Conservation (phyloP, 2,113 vertebrate species). For the Hydrolagus affinis region DNA sequence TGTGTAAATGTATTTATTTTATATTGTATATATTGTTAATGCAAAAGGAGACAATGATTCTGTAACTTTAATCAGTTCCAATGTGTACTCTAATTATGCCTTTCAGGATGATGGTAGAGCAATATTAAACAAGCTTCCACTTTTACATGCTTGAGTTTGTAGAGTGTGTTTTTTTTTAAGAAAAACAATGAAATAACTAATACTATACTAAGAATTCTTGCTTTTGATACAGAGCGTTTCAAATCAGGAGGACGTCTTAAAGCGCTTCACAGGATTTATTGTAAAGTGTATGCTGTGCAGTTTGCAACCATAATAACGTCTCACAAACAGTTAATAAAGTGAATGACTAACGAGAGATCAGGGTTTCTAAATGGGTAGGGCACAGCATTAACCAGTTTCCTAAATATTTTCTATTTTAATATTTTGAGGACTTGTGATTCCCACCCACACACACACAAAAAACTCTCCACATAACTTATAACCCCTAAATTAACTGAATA, state of each 20-base stretch:
- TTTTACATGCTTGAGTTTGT: conserved; percentile 78
- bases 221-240: too few relatives aligned
- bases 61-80: conserved; percentile 99
- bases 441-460: too few relatives aligned
- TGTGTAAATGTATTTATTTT: conserved; percentile 99
- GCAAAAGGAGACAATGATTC: conserved; percentile 99
- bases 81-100: conserved; percentile 99
- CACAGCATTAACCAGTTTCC: too few relatives aligned
- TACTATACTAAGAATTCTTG: conserved; percentile 35
- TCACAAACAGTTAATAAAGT: too few relatives aligned
- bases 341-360: too few relatives aligned
- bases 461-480: too few relatives aligned
- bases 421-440: too few relatives aligned
- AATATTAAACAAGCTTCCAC: conserved; percentile 99
- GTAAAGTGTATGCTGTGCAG: too few relatives aligned
- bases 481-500: too few relatives aligned
- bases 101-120: conserved; percentile 99
- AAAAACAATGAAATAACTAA: conserved; percentile 36
- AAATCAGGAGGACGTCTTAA: background rate
- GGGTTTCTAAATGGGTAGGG: too few relatives aligned
- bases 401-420: too few relatives aligned
- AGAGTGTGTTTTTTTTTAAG: conserved; percentile 47
- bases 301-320: too few relatives aligned
- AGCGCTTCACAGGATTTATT: background rate
- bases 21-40: conserved; percentile 99